A percentile compares a stretch with the other conserved stretches of the same genome.
Evolutionary conservation across 2,888 invertebrate genomes (phyloP).

Genomic region (Theretra japonica): DNA sequence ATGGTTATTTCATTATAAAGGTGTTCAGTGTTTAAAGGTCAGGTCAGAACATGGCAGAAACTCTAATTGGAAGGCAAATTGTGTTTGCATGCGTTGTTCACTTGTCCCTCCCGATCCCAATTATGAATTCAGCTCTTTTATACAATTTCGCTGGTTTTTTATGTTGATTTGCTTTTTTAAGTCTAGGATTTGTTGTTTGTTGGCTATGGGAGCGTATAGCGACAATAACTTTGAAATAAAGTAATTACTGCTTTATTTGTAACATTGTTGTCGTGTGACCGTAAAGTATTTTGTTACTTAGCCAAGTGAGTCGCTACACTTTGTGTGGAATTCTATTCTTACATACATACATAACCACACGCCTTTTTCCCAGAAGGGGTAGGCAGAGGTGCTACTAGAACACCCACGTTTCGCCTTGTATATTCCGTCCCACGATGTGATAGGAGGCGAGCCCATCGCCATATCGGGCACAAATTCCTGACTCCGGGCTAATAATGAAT

Average conservation of each 20-base stretch:
- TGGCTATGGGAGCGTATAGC: background rate
- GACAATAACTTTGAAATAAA: background rate
- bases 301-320: too few species aligned
- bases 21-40: slow-evolving; percentile 6
- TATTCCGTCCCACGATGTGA: too few species aligned
- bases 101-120: slow-evolving; percentile 3
- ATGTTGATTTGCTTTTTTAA: background rate
- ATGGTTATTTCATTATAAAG: slow-evolving; percentile 10
- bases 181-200: background rate
- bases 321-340: too few species aligned
- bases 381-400: too few species aligned
- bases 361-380: too few species aligned
- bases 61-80: slow-evolving; percentile 18
- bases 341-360: too few species aligned
- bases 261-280: too few species aligned
- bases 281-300: too few species aligned
- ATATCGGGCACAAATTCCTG: too few species aligned
- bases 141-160: background rate
- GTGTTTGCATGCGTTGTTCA: slow-evolving; percentile 12
- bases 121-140: slow-evolving; percentile 2
- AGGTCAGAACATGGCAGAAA: background rate
- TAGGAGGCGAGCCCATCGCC: too few species aligned
- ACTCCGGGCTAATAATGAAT: too few species aligned
- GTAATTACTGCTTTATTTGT: background rate
- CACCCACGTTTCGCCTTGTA: too few species aligned